Percentiles rank a stretch among this genome's conserved stretches.
phyloP scores from a whole-genome alignment of 2,113 vertebrate genomes.

The Sebastes fasciatus region DNA sequence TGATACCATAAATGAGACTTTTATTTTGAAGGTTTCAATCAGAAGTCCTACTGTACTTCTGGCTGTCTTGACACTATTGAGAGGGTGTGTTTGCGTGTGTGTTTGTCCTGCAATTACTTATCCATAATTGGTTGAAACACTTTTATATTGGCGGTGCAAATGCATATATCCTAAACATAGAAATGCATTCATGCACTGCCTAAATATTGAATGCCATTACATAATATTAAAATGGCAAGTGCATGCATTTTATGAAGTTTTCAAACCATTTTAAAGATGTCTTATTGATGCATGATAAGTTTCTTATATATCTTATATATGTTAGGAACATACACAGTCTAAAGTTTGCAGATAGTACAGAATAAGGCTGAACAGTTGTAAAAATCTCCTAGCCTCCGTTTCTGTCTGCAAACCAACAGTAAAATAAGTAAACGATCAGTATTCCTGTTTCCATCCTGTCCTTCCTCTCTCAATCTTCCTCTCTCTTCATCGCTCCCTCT shows the following conservation, averaged over 20 bases:
- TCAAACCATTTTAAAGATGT: neutral
- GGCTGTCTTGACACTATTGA: neutral
- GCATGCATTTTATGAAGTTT: neutral
- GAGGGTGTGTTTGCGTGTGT: neutral
- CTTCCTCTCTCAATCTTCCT: slow-evolving; percentile 2
- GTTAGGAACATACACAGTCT: neutral
- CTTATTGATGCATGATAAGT: neutral
- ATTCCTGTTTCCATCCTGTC: slow-evolving; percentile 31
- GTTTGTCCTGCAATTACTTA: neutral
- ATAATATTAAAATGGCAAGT: neutral
- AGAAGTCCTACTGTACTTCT: neutral
- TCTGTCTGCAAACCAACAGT: neutral
- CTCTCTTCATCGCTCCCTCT: neutral
- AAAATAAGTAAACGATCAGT: slow-evolving; percentile 35
- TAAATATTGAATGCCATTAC: neutral
- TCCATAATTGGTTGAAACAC: neutral
- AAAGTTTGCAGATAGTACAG: neutral
- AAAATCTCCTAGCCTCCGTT: neutral
- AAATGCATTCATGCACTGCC: neutral
- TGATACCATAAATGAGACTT: neutral
- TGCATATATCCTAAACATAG: neutral
- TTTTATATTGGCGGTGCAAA: neutral
- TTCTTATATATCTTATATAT: too few relatives aligned
- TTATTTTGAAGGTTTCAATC: slow-evolving; percentile 26
- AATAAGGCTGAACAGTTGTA: neutral